Base-by-base conservation (phyloP, 1,140 invertebrate genomes). In the Holcopasites calliopsidis region DNA sequence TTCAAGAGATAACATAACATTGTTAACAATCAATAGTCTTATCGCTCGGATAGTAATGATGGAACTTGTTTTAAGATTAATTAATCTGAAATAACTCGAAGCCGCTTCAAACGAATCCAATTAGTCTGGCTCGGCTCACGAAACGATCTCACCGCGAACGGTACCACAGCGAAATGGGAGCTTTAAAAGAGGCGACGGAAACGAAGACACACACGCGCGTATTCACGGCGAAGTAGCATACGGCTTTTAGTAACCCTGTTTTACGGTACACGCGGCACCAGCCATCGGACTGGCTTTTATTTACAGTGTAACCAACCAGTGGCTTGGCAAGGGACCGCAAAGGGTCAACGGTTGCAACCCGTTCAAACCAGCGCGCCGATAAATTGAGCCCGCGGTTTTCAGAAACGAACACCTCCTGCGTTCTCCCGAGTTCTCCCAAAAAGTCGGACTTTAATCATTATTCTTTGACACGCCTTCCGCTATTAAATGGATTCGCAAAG, bases 331-430 rank as follows among this genome's bases (percentile, higher is more conserved):
- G 72, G 40, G 72, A 68, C 72, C 50, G 72, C 62, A 74, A 68
- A 74, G 72, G 72, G 72, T 74, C 72, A 74, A 74, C 35, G 72
- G 72, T 74, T 74, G 50, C 50, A 74, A 13, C 62, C 72, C 38
- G 62, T 68, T 68, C 47, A 74, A 74, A 44, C 50, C 31, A n/a
- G 21, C 18, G 42, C 49, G 38, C 55, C 35, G 13, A 77, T 77
- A 72, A 77, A 77, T 72, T 55, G 2, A 33, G 1, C 18, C 26
- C 52, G 40, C 73, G 2, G 66, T 60, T 60, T 70, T 70, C 72
- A n/a, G n/a, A n/a, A n/a, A n/a, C n/a, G n/a, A n/a, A n/a, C n/a
- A n/a, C n/a, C n/a, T n/a, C n/a, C n/a, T n/a, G n/a, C n/a, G n/a
- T n/a, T n/a, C n/a, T n/a, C n/a, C n/a, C n/a, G 4, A 11, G 13